phyloP scores from a whole-genome alignment of 64 coral and sea anemone species.

The Montipora foliosa region DNA sequence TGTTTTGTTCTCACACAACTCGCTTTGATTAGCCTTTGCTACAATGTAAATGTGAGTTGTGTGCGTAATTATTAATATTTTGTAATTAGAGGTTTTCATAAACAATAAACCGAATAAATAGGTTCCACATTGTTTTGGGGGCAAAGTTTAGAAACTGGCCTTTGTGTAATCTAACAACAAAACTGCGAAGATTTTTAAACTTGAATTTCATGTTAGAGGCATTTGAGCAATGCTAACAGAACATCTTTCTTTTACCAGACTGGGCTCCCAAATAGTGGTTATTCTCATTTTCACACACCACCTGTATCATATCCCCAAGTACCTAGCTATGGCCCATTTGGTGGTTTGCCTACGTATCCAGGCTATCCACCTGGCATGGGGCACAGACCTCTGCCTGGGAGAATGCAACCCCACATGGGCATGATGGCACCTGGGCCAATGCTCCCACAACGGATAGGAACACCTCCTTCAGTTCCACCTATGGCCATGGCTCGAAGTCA shows the following conservation, averaged over 20 bases:
- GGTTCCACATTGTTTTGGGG: too few relatives aligned
- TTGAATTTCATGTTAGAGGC: too few relatives aligned
- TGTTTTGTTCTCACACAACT: too few relatives aligned
- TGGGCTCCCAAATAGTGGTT: conserved; percentile 44
- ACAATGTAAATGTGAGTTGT: too few relatives aligned
- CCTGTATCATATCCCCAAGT: conserved; percentile 29
- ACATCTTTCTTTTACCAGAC: conserved; percentile 11
- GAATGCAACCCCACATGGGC: conserved; percentile 49
- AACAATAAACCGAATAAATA: too few relatives aligned
- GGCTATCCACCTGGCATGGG: conserved; percentile 47
- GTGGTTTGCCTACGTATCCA: conserved; percentile 64
- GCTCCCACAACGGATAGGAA: conserved; percentile 71
- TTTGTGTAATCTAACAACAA: too few relatives aligned
- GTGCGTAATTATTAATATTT: too few relatives aligned
- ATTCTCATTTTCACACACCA: conserved; percentile 66
- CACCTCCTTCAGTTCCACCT: conserved; percentile 55
- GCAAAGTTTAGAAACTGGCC: too few relatives aligned
- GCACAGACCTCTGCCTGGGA: conserved; percentile 24
- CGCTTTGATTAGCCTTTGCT: too few relatives aligned
- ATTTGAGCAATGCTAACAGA: too few relatives aligned
- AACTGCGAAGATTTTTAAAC: too few relatives aligned
- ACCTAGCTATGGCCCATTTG: conserved; percentile 66
- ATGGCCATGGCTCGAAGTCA: conserved; percentile 36
- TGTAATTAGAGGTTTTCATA: too few relatives aligned
- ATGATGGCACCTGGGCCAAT: conserved; percentile 50